Percentiles rank a stretch among this genome's conserved stretches.
These are phyloP conservation scores for Plebejus melissa DNA, from an alignment of 2,888 invertebrate species.

Conservation along the genomic window DNA sequence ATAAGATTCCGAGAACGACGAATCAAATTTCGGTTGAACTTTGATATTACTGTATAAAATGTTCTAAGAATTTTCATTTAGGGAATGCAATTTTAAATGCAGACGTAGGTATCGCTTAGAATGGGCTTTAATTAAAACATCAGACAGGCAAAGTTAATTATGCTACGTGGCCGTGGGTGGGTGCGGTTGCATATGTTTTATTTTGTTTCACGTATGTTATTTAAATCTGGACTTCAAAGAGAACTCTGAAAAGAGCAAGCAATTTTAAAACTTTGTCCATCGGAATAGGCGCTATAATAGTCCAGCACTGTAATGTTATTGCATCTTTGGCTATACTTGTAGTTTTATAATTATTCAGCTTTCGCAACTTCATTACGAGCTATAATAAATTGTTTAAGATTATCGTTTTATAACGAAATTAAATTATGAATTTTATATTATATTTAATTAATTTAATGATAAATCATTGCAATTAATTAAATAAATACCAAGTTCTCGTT, in stretches of 20 bases:
- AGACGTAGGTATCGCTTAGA: slow-evolving; percentile 17
- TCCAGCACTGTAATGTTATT: slow-evolving; percentile 15
- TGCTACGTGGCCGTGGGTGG: slow-evolving; percentile 56
- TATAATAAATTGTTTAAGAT: slow-evolving; percentile 21
- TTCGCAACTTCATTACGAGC: slow-evolving; percentile 23
- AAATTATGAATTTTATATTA: slow-evolving; percentile 11
- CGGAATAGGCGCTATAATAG: not conserved
- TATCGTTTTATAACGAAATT: not conserved
- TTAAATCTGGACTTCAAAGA: slow-evolving; percentile 57
- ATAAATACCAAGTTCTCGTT: too few species aligned
- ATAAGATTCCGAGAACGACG: slow-evolving; percentile 32
- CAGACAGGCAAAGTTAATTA: slow-evolving; percentile 58
- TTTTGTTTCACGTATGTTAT: slow-evolving; percentile 55
- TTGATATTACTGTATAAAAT: not conserved
- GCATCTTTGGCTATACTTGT: slow-evolving; percentile 29
- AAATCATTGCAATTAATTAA: slow-evolving; percentile 1
- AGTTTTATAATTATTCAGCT: slow-evolving; percentile 25
- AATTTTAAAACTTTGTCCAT: slow-evolving; percentile 21
- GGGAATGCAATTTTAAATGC: slow-evolving; percentile 19
- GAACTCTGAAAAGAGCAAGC: slow-evolving; percentile 41
- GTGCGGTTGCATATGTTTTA: slow-evolving; percentile 58
- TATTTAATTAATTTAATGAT: slow-evolving; percentile 11
- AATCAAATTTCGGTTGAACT: slow-evolving; percentile 24
- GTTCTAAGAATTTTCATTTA: slow-evolving; percentile 9
- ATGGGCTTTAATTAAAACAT: slow-evolving; percentile 61